phyloP scores from a whole-genome alignment of 1,140 invertebrate species.

The Antheraea pernyi region DNA sequence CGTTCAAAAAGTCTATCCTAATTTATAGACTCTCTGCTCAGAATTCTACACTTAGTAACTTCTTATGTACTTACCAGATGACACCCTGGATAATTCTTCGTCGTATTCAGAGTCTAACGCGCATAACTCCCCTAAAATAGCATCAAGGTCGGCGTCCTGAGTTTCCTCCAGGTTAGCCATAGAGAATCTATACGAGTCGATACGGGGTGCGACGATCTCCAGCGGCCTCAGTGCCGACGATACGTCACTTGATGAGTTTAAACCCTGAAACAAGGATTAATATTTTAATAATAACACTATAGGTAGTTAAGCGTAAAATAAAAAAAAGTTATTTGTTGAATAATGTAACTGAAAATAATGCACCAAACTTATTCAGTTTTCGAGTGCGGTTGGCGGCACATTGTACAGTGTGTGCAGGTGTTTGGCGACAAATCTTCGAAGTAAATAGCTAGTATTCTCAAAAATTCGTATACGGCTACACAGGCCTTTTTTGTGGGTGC shows the following conservation, averaged over 20 bases:
- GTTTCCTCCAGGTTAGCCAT: constrained; percentile 97
- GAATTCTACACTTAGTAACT: background rate
- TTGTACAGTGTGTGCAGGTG: too few species aligned
- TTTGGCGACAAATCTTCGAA: too few species aligned
- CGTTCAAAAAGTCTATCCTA: background rate
- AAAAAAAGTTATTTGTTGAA: too few species aligned
- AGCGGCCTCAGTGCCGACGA: constrained; percentile 51
- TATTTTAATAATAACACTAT: too few species aligned
- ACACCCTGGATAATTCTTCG: constrained; percentile 79
- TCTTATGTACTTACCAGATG: constrained; percentile 44
- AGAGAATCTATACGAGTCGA: constrained; percentile 93
- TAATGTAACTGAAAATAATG: too few species aligned
- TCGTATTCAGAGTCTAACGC: constrained; percentile 92
- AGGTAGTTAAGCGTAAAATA: too few species aligned
- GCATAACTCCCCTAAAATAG: constrained; percentile 95
- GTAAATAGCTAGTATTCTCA: too few species aligned
- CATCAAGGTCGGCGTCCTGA: constrained; percentile 97
- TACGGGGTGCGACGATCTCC: constrained; percentile 80
- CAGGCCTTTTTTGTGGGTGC: too few species aligned
- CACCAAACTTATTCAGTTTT: too few species aligned
- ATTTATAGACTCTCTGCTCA: background rate
- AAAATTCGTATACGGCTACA: too few species aligned
- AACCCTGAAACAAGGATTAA: constrained; percentile 46
- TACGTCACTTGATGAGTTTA: constrained; percentile 49
- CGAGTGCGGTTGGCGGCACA: too few species aligned